phyloP scores from a whole-genome alignment of 2,113 vertebrate species.

The Dipodomys spectabilis region DNA sequence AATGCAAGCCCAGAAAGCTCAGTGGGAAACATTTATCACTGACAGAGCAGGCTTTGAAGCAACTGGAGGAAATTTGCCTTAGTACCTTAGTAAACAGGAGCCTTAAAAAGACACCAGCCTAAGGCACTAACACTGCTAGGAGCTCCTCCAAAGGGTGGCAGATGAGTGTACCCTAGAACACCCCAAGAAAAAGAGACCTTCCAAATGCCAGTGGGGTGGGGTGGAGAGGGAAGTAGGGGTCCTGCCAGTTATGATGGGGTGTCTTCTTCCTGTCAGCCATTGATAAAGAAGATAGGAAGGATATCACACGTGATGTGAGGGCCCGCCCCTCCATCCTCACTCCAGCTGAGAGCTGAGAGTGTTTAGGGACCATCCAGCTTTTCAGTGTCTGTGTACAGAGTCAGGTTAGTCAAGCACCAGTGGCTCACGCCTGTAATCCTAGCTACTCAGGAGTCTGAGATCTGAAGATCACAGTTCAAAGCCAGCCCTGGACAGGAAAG shows the following conservation, averaged over 20 bases:
- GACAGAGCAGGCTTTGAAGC: constrained; percentile 19
- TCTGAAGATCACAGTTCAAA: no score
- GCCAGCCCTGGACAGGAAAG: no score
- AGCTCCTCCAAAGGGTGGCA: neutral
- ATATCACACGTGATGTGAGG: neutral
- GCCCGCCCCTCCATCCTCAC: neutral
- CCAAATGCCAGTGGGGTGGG: neutral
- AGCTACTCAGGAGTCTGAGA: no score
- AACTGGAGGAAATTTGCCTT: constrained; percentile 56
- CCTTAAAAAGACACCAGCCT: constrained; percentile 50
- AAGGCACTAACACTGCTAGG: neutral
- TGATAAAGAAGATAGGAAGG: neutral
- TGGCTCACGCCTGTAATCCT: no score
- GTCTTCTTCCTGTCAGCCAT: neutral
- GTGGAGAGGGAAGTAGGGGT: neutral
- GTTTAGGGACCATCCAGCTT: neutral
- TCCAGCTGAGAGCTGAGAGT: neutral
- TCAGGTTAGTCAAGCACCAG: no score
- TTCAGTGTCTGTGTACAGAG: neutral
- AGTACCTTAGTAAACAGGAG: constrained; percentile 56
- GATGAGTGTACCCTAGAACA: neutral
- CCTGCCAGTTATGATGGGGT: neutral
- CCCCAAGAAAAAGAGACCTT: neutral
- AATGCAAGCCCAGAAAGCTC: constrained; percentile 56
- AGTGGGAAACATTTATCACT: constrained; percentile 59